Evolutionary conservation across 2,797 vertebrate species (phyloP), one percentile per base, ranked within the genome.

Genomic region (Dermochelys coriacea): DNA sequence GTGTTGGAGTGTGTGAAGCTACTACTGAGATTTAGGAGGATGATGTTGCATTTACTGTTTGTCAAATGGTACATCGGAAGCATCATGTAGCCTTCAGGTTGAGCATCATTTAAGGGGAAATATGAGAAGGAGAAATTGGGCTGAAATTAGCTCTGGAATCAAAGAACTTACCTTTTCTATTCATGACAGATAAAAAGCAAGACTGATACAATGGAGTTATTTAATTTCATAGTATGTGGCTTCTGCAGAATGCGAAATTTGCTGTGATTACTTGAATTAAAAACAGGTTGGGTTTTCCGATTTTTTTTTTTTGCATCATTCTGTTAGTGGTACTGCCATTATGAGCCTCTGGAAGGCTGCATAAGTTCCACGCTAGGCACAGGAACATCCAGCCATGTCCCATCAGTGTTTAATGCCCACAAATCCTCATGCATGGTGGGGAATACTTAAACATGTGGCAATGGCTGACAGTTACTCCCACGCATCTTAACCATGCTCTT

Each of bases 181-280:
- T n/a, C 0, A 0, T 78, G 59, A 82, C 27, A 31, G 25, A 8
- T 31, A 45, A 75, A 75, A 75, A 29, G 71, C 14, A 2, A 4
- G 64, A 1, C 7, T 0, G 0, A 68, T 0, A 1, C n/a, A 0
- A 2, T 0, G 31, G 29, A 14, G 54, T 29, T 49, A 2, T 37
- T 78, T 5, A 2, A 81, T 45, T 90, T 41, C 29, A 0, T 23
- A 1, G 45, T 34, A 1, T 27, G 0, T 1, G 8, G 11, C 80
- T 7, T 78, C 52, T 47, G 92, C 45, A 75, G 86, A 49, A n/a
- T 0, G 23, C 1, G 0, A 15, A 2, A 4, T 41, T 68, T 19
- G 85, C 85, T 89, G 45, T 45, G 55, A 47, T 11, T 61, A 5
- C 79, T 89, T 0, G 23, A 85, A 61, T 68, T 49, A 12, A 50